Evolutionary conservation across 2,888 invertebrate species (phyloP).

Genomic region (Argyresthia goedartella): DNA sequence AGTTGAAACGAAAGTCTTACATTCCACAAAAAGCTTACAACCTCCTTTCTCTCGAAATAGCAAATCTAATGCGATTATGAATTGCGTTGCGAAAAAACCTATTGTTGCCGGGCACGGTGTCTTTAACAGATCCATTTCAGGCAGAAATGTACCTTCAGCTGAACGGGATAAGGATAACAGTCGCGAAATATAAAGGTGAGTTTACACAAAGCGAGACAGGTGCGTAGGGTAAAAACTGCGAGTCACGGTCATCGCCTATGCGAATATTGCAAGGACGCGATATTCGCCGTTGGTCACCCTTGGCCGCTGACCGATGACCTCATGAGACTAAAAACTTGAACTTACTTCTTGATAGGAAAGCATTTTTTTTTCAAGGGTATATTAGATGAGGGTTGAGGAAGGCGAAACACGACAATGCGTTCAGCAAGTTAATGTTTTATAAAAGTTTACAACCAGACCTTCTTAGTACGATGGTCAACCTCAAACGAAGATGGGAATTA

Average conservation of each 20-base stretch:
- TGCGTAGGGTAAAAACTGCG: background rate
- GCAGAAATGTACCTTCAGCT: too few relatives aligned
- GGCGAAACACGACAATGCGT: background rate
- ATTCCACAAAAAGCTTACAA: too few relatives aligned
- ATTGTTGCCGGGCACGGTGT: background rate
- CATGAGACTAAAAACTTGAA: slow-evolving; percentile 58
- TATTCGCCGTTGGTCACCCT: slow-evolving; percentile 58
- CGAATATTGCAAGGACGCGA: slow-evolving; percentile 1
- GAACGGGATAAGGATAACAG: background rate
- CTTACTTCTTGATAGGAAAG: slow-evolving; percentile 14
- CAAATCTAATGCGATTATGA: background rate
- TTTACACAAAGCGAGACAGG: background rate
- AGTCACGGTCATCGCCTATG: slow-evolving; percentile 5
- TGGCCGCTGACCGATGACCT: slow-evolving; percentile 60
- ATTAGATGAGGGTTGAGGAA: too few relatives aligned
- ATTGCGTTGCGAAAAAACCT: background rate
- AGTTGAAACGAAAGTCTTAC: too few relatives aligned
- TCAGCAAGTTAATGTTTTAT: background rate
- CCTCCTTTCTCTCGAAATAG: too few relatives aligned
- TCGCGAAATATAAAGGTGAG: too few relatives aligned
- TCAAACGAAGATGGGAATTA: too few relatives aligned
- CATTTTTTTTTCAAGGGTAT: background rate
- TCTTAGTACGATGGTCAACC: too few relatives aligned
- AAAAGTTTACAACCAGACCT: too few relatives aligned
- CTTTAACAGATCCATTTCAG: too few relatives aligned